A percentile compares a stretch with the other conserved stretches of the same genome.
Conservation (phyloP, 1,140 invertebrate genomes). For the Drosophila yakuba region DNA sequence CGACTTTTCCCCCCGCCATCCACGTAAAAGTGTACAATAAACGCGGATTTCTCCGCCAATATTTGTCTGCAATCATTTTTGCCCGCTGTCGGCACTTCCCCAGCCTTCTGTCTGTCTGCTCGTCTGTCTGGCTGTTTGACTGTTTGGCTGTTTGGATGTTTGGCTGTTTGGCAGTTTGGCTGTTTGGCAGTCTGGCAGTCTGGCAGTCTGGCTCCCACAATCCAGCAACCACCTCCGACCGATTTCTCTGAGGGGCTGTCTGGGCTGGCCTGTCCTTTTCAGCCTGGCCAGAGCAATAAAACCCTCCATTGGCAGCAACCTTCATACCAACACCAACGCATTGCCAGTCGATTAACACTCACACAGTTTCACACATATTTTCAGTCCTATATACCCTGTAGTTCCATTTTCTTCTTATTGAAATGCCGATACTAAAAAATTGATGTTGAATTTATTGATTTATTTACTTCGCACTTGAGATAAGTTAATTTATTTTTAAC, state of each 20-base stretch:
- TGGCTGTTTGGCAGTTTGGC: conserved; percentile 6
- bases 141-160: conserved; percentile 9
- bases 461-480: too few species aligned
- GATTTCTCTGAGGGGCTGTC: too few species aligned
- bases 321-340: conserved; percentile 62
- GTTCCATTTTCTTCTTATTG: too few species aligned
- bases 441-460: too few species aligned
- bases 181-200: conserved; percentile 1
- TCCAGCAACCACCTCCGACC: too few species aligned
- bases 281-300: too few species aligned
- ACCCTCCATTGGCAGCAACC: conserved; percentile 26
- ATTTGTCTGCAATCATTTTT: conserved; percentile 79
- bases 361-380: background rate
- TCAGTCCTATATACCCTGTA: background rate
- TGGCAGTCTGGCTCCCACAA: too few species aligned
- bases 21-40: conserved; percentile 73
- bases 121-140: conserved; percentile 5
- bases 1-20: background rate
- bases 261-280: too few species aligned
- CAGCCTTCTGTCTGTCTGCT: background rate
- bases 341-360: conserved; percentile 25
- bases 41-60: conserved; percentile 77
- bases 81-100: conserved; percentile 66
- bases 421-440: too few species aligned
- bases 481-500: too few species aligned